Evolutionary conservation across 2,113 vertebrate genomes (phyloP).

Genomic region (Odontesthes bonariensis): DNA sequence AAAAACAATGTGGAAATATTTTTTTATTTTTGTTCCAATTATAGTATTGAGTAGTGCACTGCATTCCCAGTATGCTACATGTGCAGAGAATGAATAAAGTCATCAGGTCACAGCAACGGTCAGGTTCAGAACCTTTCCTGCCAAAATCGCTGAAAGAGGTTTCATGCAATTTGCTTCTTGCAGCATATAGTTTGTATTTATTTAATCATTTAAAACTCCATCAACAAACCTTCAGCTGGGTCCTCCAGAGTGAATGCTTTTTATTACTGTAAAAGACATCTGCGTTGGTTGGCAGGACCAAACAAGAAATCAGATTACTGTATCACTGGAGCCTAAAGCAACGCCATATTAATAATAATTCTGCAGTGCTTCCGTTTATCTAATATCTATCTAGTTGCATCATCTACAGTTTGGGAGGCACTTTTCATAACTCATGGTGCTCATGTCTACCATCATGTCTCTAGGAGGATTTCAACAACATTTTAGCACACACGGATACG

Average conservation of each 20-base stretch:
- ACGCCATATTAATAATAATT: too few relatives aligned
- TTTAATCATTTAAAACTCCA: not conserved
- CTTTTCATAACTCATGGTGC: constrained; percentile 17
- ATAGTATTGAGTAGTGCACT: not conserved
- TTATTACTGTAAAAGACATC: too few relatives aligned
- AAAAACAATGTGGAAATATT: not conserved
- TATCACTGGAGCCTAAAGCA: not conserved
- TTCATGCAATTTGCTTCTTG: not conserved
- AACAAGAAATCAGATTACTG: not conserved
- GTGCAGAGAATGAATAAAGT: not conserved
- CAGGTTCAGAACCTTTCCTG: too few relatives aligned
- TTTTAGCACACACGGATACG: too few relatives aligned
- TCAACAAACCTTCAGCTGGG: not conserved
- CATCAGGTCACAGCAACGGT: not conserved
- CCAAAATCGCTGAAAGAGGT: not conserved
- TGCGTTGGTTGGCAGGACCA: too few relatives aligned
- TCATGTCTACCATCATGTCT: constrained; percentile 29
- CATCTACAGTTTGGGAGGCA: not conserved
- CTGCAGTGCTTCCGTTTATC: too few relatives aligned
- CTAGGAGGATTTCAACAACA: not conserved
- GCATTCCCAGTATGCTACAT: not conserved
- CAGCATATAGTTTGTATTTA: not conserved
- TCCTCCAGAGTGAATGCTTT: too few relatives aligned
- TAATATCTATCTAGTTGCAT: too few relatives aligned
- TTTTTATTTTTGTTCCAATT: not conserved